Conservation (phyloP, 2,888 invertebrate genomes). For the Scaptomyza reducta region DNA sequence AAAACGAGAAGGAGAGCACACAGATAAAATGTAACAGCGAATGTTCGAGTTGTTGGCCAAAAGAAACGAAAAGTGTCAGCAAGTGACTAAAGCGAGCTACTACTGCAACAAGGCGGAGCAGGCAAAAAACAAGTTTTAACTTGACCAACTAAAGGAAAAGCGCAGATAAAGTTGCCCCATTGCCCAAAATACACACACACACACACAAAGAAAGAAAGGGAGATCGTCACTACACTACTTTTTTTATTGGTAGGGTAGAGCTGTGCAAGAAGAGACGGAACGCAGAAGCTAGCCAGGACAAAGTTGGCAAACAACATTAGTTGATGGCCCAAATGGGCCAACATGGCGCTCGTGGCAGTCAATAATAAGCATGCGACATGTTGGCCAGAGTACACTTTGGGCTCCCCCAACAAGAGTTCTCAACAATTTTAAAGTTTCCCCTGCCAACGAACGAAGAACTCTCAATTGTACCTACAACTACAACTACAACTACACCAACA, state of each 20-base stretch:
- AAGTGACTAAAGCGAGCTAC: slow-evolving; percentile 47
- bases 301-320: slow-evolving; percentile 79
- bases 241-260: neutral
- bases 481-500: neutral
- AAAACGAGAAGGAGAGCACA: slow-evolving; percentile 11
- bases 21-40: slow-evolving; percentile 65
- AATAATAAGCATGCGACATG: slow-evolving; percentile 80
- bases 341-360: slow-evolving; percentile 76
- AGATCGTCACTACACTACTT: slow-evolving; percentile 38
- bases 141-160: slow-evolving; percentile 41
- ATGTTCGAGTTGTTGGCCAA: slow-evolving; percentile 48
- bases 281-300: slow-evolving; percentile 47
- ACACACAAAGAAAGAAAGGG: neutral
- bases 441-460: slow-evolving; percentile 8
- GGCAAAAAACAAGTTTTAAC: slow-evolving; percentile 58
- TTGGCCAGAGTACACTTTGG: slow-evolving; percentile 69
- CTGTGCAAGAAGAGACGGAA: no score
- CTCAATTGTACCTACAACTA: slow-evolving; percentile 11
- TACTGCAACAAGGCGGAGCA: slow-evolving; percentile 34
- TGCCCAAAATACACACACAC: slow-evolving; percentile 37
- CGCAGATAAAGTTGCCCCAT: slow-evolving; percentile 61
- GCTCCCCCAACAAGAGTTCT: slow-evolving; percentile 51
- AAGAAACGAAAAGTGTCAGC: slow-evolving; percentile 73
- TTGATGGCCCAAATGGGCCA: slow-evolving; percentile 78
- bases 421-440: slow-evolving; percentile 67